Percentiles rank a stretch among this genome's conserved stretches.
phyloP scores from a whole-genome alignment of 2,797 vertebrate genomes.

The Macrochelys suwanniensis region DNA sequence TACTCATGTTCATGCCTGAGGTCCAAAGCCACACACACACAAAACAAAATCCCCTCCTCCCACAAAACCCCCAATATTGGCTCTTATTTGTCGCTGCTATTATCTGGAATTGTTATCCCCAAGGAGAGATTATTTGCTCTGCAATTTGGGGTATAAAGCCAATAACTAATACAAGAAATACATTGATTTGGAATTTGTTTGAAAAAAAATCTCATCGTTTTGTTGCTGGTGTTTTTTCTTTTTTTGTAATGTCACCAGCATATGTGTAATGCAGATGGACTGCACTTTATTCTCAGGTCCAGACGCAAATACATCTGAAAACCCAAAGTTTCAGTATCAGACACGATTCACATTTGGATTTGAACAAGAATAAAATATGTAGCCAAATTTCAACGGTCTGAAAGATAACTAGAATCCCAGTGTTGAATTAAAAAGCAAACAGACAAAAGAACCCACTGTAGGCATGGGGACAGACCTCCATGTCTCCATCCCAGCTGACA shows the following conservation, averaged over 20 bases:
- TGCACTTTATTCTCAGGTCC: background rate
- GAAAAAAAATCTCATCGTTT: background rate
- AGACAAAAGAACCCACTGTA: background rate
- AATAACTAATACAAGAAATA: background rate
- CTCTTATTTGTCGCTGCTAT: background rate
- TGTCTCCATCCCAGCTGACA: background rate
- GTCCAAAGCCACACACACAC: accelerated
- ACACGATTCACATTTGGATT: conserved; percentile 12
- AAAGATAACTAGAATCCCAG: conserved; percentile 22
- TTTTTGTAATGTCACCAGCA: background rate
- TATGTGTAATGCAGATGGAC: background rate
- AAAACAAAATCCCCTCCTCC: background rate
- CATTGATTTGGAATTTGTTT: accelerated
- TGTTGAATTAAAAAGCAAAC: conserved; percentile 6
- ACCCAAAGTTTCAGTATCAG: conserved; percentile 9
- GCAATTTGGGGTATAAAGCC: background rate
- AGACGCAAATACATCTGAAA: background rate
- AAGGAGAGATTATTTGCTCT: background rate
- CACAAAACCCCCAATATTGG: background rate
- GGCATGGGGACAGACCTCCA: background rate
- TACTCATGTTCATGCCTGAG: background rate
- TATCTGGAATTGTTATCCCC: background rate
- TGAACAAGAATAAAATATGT: background rate
- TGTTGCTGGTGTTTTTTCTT: background rate
- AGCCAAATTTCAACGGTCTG: background rate